These are phyloP conservation scores for Haliclona indistincta DNA, from an alignment of 37 sponge, comb jelly and placozoan genomes.

Conservation along the genomic window DNA sequence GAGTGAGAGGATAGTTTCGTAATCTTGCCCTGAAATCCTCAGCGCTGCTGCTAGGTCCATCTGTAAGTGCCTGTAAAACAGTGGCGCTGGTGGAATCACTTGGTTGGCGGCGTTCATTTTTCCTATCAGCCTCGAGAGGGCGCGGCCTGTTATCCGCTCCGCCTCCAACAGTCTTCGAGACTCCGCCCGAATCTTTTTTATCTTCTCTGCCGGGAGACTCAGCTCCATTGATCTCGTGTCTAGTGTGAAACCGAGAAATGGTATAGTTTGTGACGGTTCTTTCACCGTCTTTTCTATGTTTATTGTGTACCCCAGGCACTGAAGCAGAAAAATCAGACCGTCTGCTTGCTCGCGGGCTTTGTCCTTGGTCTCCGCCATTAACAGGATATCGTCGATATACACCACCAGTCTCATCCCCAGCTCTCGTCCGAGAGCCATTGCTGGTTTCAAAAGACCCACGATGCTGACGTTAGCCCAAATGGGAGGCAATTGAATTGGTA, in stretches of 20 bases:
- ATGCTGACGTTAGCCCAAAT: too few species aligned
- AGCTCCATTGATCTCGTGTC: constrained; percentile 23
- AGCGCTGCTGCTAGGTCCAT: constrained; percentile 4
- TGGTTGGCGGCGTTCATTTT: constrained; percentile 6
- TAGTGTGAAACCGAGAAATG: constrained; percentile 30
- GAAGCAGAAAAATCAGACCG: constrained; percentile 2
- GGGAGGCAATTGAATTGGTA: not conserved
- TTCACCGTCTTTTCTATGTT: constrained; percentile 25
- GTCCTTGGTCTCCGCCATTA: constrained; percentile 29
- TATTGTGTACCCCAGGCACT: constrained; percentile 16
- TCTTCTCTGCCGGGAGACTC: constrained; percentile 5
- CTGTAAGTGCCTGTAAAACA: constrained; percentile 18
- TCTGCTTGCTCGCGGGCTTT: constrained; percentile 1
- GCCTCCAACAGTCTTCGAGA: constrained; percentile 5
- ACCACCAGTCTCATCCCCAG: constrained; percentile 1
- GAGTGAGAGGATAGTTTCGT: constrained; percentile 15
- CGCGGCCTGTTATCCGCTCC: not conserved
- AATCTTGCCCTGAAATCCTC: not conserved
- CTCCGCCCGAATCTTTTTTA: not conserved
- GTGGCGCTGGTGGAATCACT: constrained; percentile 31
- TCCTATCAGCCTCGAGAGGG: constrained; percentile 10
- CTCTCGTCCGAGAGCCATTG: not conserved
- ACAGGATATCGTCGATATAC: constrained; percentile 4
- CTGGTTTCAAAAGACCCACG: constrained; percentile 8
- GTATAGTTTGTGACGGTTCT: constrained; percentile 14